A percentile compares a stretch with the other conserved stretches of the same genome.
phyloP scores from a whole-genome alignment of 2,888 invertebrate genomes.

The Eledona agricola region DNA sequence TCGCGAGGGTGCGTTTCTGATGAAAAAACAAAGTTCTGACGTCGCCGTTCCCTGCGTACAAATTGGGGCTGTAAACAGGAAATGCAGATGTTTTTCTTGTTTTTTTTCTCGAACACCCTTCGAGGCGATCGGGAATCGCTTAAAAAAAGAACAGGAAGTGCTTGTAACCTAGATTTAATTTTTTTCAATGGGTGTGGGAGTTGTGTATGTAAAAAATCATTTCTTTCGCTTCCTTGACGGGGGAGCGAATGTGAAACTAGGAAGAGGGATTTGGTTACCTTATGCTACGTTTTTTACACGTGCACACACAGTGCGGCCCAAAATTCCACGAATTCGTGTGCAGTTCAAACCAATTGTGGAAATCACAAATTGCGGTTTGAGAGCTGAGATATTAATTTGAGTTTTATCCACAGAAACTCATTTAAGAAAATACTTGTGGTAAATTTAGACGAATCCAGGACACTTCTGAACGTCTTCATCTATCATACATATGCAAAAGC shows the following conservation, averaged over 20 bases:
- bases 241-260: conserved; percentile 8
- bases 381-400: too few relatives aligned
- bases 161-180: conserved; percentile 40
- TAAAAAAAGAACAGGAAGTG: conserved; percentile 39
- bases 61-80: conserved; percentile 33
- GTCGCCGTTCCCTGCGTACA: conserved; percentile 8
- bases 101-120: conserved; percentile 36
- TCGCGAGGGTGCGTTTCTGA: conserved; percentile 17
- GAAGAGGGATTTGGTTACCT: conserved; percentile 17
- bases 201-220: conserved; percentile 14
- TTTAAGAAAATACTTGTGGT: too few relatives aligned
- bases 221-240: conserved; percentile 8
- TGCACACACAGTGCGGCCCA: too few relatives aligned
- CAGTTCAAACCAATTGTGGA: too few relatives aligned
- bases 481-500: too few relatives aligned
- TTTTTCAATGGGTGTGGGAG: conserved; percentile 16
- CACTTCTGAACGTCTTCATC: too few relatives aligned
- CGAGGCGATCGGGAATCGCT: conserved; percentile 17
- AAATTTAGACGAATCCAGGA: too few relatives aligned
- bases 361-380: too few relatives aligned
- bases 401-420: too few relatives aligned
- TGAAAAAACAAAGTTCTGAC: conserved; percentile 19
- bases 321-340: too few relatives aligned
- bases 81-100: conserved; percentile 41
- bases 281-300: conserved; percentile 5